Conservation (phyloP, 2,888 invertebrate species). For the Nomada hirtipes region DNA sequence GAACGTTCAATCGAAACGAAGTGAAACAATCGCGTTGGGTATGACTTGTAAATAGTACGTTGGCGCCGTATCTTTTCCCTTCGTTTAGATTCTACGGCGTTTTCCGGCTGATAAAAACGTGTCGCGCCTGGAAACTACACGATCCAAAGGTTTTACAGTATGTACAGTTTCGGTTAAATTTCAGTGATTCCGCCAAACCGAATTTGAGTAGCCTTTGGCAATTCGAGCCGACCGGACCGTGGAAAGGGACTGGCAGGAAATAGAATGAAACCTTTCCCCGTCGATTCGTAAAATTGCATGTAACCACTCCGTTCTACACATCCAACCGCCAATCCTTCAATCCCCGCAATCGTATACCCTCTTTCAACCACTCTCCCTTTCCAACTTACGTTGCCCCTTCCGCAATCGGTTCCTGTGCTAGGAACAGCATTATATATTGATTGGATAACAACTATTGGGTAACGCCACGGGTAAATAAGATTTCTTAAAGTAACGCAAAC, state of each 20-base stretch:
- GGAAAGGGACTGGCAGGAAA: conserved; percentile 59
- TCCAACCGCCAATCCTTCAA: conserved; percentile 66
- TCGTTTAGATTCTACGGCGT: conserved; percentile 1
- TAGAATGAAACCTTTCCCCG: conserved; percentile 72
- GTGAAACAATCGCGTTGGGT: conserved; percentile 14
- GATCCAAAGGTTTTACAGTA: conserved; percentile 32
- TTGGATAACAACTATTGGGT: conserved; percentile 74
- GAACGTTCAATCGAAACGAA: conserved; percentile 12
- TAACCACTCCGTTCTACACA: conserved; percentile 66
- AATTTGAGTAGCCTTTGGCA: conserved; percentile 65
- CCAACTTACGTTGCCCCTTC: conserved; percentile 32
- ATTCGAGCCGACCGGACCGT: conserved; percentile 48
- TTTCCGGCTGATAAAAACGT: conserved; percentile 10
- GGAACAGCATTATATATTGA: conserved; percentile 67
- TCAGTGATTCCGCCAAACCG: conserved; percentile 45
- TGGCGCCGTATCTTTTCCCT: not conserved
- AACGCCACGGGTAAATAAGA: conserved; percentile 73
- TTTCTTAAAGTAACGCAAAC: conserved; percentile 27
- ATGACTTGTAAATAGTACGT: not conserved
- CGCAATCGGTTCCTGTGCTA: conserved; percentile 38
- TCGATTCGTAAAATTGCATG: conserved; percentile 73
- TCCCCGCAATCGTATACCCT: conserved; percentile 54
- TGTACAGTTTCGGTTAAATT: conserved; percentile 43
- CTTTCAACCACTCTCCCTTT: conserved; percentile 36
- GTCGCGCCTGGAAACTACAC: conserved; percentile 13